Percentiles rank a stretch among this genome's conserved stretches.
These are phyloP conservation scores for Mus minutoides DNA, from an alignment of 2,797 vertebrate species.

Conservation along the genomic window DNA sequence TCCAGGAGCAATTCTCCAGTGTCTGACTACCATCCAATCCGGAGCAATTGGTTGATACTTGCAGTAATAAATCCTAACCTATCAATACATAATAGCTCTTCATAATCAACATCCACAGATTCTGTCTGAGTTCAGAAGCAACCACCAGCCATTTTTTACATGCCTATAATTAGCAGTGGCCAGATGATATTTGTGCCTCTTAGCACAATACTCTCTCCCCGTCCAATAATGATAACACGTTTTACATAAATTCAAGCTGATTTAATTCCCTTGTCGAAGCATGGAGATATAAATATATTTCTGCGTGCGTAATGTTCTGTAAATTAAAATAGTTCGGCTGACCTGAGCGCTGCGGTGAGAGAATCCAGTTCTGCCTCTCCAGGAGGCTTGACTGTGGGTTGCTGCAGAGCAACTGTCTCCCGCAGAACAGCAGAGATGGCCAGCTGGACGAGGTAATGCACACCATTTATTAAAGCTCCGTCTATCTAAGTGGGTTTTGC, in stretches of 20 bases:
- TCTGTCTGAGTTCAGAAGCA: conserved; percentile 83
- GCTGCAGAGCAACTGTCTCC: background rate
- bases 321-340: conserved; percentile 81
- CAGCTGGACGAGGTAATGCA: background rate
- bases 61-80: conserved; percentile 88
- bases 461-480: conserved; percentile 1
- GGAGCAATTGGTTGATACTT: conserved; percentile 82
- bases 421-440: conserved; percentile 45
- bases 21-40: conserved; percentile 82
- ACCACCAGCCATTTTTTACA: conserved; percentile 72
- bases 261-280: conserved; percentile 77
- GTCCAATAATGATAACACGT: conserved; percentile 64
- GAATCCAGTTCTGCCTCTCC: conserved; percentile 36
- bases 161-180: conserved; percentile 86
- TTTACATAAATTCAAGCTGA: conserved; percentile 75
- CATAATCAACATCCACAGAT: conserved; percentile 85
- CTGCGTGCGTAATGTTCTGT: conserved; percentile 48
- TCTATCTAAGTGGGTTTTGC: conserved; percentile 40
- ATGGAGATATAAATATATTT: conserved; percentile 69
- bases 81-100: conserved; percentile 88
- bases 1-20: conserved; percentile 84
- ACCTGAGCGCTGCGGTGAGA: conserved; percentile 73
- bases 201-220: conserved; percentile 48
- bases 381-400: conserved; percentile 58
- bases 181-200: conserved; percentile 67